Percentiles rank a stretch among this genome's conserved stretches.
Conservation (phyloP, 2,888 invertebrate species). For the Drosophila acutilabella region DNA sequence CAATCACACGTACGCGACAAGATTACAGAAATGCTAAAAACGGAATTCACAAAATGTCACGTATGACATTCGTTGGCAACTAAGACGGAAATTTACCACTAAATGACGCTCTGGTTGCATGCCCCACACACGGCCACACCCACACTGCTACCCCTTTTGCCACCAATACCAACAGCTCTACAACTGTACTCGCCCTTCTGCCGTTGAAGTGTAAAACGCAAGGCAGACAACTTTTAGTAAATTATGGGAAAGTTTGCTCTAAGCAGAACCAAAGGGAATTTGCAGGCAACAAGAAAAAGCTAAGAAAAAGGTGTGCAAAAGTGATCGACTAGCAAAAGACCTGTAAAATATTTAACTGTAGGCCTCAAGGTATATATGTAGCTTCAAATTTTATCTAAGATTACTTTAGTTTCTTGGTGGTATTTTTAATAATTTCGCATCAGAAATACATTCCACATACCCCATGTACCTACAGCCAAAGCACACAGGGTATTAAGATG, state of each 20-base stretch:
- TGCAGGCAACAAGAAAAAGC: neutral
- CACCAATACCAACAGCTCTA: neutral
- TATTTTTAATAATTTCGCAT: too few species aligned
- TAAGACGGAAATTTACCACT: slow-evolving; percentile 72
- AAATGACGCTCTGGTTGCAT: slow-evolving; percentile 53
- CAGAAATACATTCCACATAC: neutral
- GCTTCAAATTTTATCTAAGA: too few species aligned
- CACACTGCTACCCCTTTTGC: neutral
- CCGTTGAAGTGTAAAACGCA: slow-evolving; percentile 38
- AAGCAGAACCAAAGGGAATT: slow-evolving; percentile 16
- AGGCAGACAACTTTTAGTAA: slow-evolving; percentile 37
- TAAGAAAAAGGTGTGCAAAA: neutral
- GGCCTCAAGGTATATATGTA: too few species aligned
- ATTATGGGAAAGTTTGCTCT: slow-evolving; percentile 41
- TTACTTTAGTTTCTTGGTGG: too few species aligned
- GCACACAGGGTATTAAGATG: slow-evolving; percentile 19
- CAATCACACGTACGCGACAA: slow-evolving; percentile 18
- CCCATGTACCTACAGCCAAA: too few species aligned
- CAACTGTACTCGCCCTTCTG: slow-evolving; percentile 2
- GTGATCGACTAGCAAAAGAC: neutral
- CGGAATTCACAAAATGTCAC: slow-evolving; percentile 76
- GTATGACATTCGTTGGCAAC: slow-evolving; percentile 73
- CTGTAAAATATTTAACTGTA: neutral
- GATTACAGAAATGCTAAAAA: slow-evolving; percentile 62
- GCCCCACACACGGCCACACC: slow-evolving; percentile 5